These are phyloP conservation scores for Xenopus borealis DNA, from an alignment of 2,113 vertebrate species.

Conservation along the genomic window DNA sequence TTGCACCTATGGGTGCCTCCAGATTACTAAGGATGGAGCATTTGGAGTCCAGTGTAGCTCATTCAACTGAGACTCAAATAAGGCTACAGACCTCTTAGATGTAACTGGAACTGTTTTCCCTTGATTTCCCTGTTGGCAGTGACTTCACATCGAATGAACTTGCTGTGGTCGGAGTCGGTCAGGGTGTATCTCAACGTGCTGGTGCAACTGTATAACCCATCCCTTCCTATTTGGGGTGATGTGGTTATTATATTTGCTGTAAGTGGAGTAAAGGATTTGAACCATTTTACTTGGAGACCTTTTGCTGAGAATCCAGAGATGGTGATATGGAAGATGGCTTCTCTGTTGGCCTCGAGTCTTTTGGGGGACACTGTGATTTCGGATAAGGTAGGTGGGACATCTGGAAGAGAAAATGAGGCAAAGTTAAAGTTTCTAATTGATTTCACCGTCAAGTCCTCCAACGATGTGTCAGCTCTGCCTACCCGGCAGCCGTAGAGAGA, in stretches of 20 bases:
- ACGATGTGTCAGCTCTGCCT: not conserved
- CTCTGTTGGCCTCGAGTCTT: not conserved
- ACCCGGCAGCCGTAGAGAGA: not conserved
- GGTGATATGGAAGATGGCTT: not conserved
- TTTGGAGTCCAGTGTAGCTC: no score
- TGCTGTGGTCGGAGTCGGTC: not conserved
- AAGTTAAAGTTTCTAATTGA: no score
- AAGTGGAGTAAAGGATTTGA: conserved; percentile 1
- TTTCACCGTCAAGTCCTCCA: no score
- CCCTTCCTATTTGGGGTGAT: not conserved
- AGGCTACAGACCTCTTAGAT: no score
- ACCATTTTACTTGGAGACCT: not conserved
- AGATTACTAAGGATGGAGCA: no score
- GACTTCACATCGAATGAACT: conserved; percentile 33
- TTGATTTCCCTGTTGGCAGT: conserved; percentile 2
- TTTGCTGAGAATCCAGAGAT: not conserved
- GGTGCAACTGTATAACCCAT: conserved; percentile 12
- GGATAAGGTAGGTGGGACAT: not conserved
- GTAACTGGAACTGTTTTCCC: no score
- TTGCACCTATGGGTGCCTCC: no score
- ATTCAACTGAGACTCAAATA: no score
- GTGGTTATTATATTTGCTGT: not conserved
- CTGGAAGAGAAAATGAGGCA: not conserved
- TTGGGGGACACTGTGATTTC: not conserved
- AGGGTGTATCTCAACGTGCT: conserved; percentile 9